Conservation (phyloP, 2,888 invertebrate species). For the Lomographa bimaculata region DNA sequence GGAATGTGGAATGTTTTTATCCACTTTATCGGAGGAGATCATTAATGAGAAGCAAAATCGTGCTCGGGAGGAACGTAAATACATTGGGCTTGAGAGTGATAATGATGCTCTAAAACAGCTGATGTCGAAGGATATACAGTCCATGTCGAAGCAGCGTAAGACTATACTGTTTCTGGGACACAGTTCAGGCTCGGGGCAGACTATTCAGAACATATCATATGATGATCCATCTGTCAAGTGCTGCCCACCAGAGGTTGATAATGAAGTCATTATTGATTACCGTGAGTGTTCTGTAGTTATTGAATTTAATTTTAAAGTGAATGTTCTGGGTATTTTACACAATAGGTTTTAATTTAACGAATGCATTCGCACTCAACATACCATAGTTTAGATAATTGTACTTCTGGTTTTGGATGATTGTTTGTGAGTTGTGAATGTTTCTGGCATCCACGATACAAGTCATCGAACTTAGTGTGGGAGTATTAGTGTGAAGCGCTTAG, state of each 20-base stretch:
- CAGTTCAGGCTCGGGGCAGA: conserved; percentile 61
- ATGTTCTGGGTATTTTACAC: too few relatives aligned
- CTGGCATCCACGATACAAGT: too few relatives aligned
- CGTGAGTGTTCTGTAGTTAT: too few relatives aligned
- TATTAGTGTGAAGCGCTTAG: too few relatives aligned
- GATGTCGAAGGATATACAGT: conserved; percentile 66
- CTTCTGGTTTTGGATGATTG: too few relatives aligned
- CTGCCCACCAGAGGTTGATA: conserved; percentile 21
- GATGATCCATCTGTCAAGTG: conserved; percentile 61
- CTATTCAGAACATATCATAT: conserved; percentile 69
- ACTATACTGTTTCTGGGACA: conserved; percentile 68
- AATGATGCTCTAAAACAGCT: conserved; percentile 67
- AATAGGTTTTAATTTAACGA: too few relatives aligned
- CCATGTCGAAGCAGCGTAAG: conserved; percentile 60
- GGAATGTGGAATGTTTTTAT: conserved; percentile 61
- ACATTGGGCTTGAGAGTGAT: conserved; percentile 46
- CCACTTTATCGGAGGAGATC: conserved; percentile 61
- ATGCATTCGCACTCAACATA: too few relatives aligned
- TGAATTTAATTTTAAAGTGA: too few relatives aligned
- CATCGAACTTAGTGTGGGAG: too few relatives aligned
- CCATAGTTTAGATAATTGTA: too few relatives aligned
- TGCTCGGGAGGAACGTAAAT: conserved; percentile 49
- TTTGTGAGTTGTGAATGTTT: too few relatives aligned
- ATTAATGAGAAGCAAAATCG: conserved; percentile 55
- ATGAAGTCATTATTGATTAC: conserved; percentile 50